Base-by-base conservation (phyloP, 2,888 invertebrate genomes). In the Drosophila neoperkinsi region DNA sequence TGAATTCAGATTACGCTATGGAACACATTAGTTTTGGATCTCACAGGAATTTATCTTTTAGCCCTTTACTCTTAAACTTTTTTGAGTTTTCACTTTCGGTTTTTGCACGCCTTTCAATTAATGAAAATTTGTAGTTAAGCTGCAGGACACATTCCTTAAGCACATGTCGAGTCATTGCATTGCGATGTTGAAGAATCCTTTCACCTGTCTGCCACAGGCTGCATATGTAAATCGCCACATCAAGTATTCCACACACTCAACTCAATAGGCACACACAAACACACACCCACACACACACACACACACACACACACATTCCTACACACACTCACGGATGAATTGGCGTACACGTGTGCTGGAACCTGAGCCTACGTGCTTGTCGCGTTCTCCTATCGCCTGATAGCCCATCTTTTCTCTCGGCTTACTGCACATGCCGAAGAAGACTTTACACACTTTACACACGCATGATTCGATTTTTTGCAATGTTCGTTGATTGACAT, bases 401-500 rank as follows among this genome's bases (percentile, higher is more conserved):
- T 64, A 50, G 61, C 46, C 61, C 43, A 11, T 13, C 16, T 76
- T 56, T n/a, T 5, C 53, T 36, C 58, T 72, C 57, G 31, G 33
- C 38, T 49, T 36, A 33, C 64, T 52, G 13, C 51, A 46, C 49
- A 38, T 58, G 46, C 43, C 31, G 53, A 5, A 6, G 66, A 52
- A 25, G 66, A 52, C 61, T 65, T 84, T 71, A 69, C 65, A 62
- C 75, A 73, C 83, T 65, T 84, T 71, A 65, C 65, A 62, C 75
- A 74, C 83, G 82, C 74, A 68, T 78, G 81, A 85, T 78, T 88
- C 75, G 83, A 68, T 75, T 64, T 82, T 79, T 58, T 77, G 68
- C 63, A 63, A 74, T 59, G 70, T 65, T 77, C 83, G 60, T 75
- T 88, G 88, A 87, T 90, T 88, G 90, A 84, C 88, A 90, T 81